Base-by-base conservation (phyloP, 2,113 vertebrate species). In the Sapayoa aenigma region DNA sequence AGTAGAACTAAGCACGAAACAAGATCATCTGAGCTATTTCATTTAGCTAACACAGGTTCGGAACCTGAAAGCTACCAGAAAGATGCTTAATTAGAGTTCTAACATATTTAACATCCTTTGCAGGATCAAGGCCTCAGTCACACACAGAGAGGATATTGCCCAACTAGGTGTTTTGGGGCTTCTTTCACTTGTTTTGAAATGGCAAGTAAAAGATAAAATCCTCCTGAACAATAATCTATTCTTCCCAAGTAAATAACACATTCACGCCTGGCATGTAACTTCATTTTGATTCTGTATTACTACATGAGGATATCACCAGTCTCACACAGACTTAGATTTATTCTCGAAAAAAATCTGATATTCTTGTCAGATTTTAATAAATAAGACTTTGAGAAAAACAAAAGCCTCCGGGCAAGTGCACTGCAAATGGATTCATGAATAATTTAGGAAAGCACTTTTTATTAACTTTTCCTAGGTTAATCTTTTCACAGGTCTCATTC, bases 341-440 rank as follows among this genome's bases (percentile, higher is more conserved):
- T 96, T 96, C 92, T 78, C 90, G 90, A 94, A 92, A 62, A 84
- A 90, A 96, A 90, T 42, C 56, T 6, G 39, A 92, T 96, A 96
- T 90, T 90, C 86, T 84, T 94, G 92, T 96, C 95, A 96, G 86
- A 95, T 95, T 96, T 95, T 94, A 96, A 96, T 93, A 96, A 96
- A 92, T 95, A 91, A 95, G 85, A 93, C 87, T 92, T 95, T 80
- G 80, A 95, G 83, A 95, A 91, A 97, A 95, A 95, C 84, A 96
- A 95, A 96, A 95, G 91, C 91, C 90, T 95, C 82, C 68, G 5
- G 30, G 68, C 94, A 93, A 92, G 59, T n/a, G 63, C 89, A 95
- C 84, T 92, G 56, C 81, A 90, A 88, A 94, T 87, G 46, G 63
- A 66, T 93, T 92, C n/a, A 93, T 93, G 91, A 91, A 93, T 95